These are phyloP conservation scores for Pygoscelis antarcticus DNA, from an alignment of 2,113 vertebrate species.

Conservation along the genomic window DNA sequence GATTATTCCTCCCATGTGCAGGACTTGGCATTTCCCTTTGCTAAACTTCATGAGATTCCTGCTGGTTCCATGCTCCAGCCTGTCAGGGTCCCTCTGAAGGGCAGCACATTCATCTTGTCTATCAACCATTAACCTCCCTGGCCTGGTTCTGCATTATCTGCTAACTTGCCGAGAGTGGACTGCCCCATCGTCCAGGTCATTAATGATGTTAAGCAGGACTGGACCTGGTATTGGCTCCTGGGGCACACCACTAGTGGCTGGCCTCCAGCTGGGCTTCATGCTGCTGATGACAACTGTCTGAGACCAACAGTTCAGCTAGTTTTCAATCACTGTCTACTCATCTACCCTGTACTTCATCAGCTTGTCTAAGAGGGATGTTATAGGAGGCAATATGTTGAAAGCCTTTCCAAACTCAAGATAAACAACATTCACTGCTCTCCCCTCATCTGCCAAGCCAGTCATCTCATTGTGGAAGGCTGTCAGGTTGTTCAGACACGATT, in stretches of 20 bases:
- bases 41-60: not conserved
- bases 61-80: not conserved
- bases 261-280: not conserved
- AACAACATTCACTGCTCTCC: not conserved
- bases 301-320: not conserved
- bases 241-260: not conserved
- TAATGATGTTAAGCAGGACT: not conserved
- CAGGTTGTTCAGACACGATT: not conserved
- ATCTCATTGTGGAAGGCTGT: not conserved
- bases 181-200: accelerated
- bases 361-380: not conserved
- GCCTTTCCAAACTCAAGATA: not conserved
- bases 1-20: not conserved
- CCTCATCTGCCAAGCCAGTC: not conserved
- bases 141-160: not conserved
- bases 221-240: not conserved
- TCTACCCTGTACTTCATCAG: not conserved
- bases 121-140: not conserved
- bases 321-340: not conserved
- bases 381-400: not conserved
- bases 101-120: not conserved
- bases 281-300: not conserved
- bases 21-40: not conserved
- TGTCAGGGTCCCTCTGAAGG: not conserved
- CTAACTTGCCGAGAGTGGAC: not conserved